A percentile compares a stretch with the other conserved stretches of the same genome.
phyloP scores from a whole-genome alignment of 2,113 vertebrate species.

The Mesitornis unicolor region DNA sequence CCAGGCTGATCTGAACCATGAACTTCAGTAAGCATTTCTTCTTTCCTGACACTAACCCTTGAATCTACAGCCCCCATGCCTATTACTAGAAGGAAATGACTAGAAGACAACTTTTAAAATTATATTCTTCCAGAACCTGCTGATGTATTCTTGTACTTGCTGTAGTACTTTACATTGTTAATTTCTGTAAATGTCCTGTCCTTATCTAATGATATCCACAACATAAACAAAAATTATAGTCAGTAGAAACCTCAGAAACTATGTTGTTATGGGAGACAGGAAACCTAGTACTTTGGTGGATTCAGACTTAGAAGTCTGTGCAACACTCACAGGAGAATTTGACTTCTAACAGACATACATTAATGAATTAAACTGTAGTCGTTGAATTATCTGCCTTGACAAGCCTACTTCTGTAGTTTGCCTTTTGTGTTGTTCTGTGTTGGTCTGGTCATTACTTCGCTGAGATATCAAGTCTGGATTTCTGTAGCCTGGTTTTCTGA shows the following conservation, averaged over 20 bases:
- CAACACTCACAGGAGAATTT: not conserved
- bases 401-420: not conserved
- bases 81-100: not conserved
- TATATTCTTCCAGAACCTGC: not conserved
- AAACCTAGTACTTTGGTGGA: not conserved
- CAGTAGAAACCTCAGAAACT: not conserved
- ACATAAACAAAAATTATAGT: not conserved
- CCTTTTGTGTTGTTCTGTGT: not conserved
- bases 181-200: not conserved
- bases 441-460: not conserved
- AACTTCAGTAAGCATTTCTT: not conserved
- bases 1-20: not conserved
- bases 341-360: not conserved
- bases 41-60: not conserved
- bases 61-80: not conserved
- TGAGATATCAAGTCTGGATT: not conserved
- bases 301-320: not conserved
- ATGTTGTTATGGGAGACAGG: not conserved
- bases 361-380: not conserved
- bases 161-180: not conserved
- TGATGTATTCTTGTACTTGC: too few relatives aligned
- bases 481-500: not conserved
- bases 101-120: not conserved
- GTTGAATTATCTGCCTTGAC: not conserved
- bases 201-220: not conserved